Evolutionary conservation across 2,888 invertebrate genomes (phyloP).

Genomic region (Troides aeacus): DNA sequence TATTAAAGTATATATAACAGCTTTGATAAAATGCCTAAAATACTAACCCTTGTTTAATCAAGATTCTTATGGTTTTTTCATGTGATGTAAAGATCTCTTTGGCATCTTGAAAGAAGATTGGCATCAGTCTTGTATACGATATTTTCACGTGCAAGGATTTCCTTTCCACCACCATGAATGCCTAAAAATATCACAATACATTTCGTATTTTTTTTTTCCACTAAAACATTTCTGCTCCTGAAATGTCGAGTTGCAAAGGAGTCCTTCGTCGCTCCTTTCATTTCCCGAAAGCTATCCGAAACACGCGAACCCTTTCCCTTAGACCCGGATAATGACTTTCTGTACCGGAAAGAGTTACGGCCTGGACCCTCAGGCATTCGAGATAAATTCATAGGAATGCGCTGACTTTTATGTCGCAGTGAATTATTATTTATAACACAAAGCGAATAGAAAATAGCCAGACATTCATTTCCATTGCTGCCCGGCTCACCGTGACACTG

Average conservation of each 20-base stretch:
- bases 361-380: slow-evolving; percentile 9
- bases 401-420: neutral
- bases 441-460: too few relatives aligned
- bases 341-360: slow-evolving; percentile 18
- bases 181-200: neutral
- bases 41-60: too few relatives aligned
- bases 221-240: neutral
- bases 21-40: too few relatives aligned
- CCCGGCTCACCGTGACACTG: too few relatives aligned
- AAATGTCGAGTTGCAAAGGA: neutral
- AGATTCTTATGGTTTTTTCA: too few relatives aligned
- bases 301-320: slow-evolving; percentile 26
- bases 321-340: slow-evolving; percentile 27
- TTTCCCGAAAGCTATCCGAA: slow-evolving; percentile 27
- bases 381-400: slow-evolving; percentile 6
- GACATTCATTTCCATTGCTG: too few relatives aligned
- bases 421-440: neutral
- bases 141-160: too few relatives aligned
- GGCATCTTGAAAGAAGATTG: too few relatives aligned
- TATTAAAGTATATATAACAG: too few relatives aligned
- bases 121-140: too few relatives aligned
- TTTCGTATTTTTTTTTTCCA: neutral
- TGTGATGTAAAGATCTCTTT: too few relatives aligned
- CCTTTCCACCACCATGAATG: too few relatives aligned
- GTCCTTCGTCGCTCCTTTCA: slow-evolving; percentile 17